Conservation (phyloP, 2,888 invertebrate genomes). For the Argyra leucocephala region DNA sequence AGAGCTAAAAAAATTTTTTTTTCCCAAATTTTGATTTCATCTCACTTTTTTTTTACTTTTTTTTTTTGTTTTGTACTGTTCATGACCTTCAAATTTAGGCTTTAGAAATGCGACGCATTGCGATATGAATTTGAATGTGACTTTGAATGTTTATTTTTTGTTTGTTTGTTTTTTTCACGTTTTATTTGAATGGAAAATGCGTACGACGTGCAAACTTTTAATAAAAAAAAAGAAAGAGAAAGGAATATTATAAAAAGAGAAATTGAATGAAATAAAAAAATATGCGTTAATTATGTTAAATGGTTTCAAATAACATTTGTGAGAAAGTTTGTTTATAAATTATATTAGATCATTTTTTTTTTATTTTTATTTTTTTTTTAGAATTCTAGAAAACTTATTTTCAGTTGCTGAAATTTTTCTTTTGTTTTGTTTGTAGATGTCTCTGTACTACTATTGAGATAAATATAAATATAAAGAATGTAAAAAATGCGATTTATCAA, state of each 20-base stretch:
- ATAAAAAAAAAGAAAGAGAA: background rate
- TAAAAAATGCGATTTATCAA: no score
- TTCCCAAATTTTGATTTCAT: background rate
- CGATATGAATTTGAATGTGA: slow-evolving; percentile 1
- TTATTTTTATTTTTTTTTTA: no score
- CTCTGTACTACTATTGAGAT: no score
- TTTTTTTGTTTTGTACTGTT: background rate
- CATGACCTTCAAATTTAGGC: background rate
- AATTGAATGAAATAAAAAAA: background rate
- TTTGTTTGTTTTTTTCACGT: background rate
- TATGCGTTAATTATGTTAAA: background rate
- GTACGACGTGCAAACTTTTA: background rate
- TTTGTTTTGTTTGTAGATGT: no score
- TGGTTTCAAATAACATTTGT: background rate
- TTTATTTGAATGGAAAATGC: background rate
- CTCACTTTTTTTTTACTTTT: background rate
- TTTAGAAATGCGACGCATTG: background rate
- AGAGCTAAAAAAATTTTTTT: background rate
- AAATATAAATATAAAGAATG: no score
- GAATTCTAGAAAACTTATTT: no score
- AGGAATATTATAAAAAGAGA: background rate
- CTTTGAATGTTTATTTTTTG: background rate
- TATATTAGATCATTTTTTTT: background rate
- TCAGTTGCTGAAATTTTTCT: no score
- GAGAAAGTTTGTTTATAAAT: background rate